phyloP scores from a whole-genome alignment of 1,140 invertebrate genomes.

The Goniozus legneri region DNA sequence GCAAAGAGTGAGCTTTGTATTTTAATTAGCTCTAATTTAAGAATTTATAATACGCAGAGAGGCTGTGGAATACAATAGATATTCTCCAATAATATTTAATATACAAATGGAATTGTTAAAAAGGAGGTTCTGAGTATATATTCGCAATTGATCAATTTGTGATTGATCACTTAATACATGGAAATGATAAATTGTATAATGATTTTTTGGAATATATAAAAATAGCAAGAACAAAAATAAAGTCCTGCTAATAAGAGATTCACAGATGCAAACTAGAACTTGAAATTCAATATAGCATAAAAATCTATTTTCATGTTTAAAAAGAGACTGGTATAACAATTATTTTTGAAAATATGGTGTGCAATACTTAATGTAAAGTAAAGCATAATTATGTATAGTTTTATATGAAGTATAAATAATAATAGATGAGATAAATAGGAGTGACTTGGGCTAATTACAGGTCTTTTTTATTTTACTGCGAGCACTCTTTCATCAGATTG shows the following conservation, averaged over 20 bases:
- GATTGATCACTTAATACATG: neutral
- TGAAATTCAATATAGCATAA: slow-evolving; percentile 18
- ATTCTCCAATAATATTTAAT: neutral
- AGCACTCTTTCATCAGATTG: neutral
- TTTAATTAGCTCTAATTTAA: no score
- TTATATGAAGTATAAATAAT: slow-evolving; percentile 13
- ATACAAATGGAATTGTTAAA: neutral
- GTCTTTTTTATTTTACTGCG: slow-evolving; percentile 4
- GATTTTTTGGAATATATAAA: neutral
- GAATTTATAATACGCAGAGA: no score
- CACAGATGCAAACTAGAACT: slow-evolving; percentile 6
- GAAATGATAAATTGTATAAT: neutral
- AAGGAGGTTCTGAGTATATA: slow-evolving; percentile 3
- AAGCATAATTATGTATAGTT: slow-evolving; percentile 14
- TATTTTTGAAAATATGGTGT: slow-evolving; percentile 2
- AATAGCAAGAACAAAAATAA: neutral
- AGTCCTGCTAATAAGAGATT: slow-evolving; percentile 5
- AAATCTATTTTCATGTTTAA: slow-evolving; percentile 29
- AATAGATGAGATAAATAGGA: slow-evolving; percentile 8
- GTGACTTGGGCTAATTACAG: neutral
- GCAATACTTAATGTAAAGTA: slow-evolving; percentile 3
- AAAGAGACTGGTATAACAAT: slow-evolving; percentile 18
- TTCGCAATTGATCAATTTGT: neutral
- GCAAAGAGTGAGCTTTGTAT: no score
- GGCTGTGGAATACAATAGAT: no score